Evolutionary conservation across 1,140 invertebrate species (phyloP), one percentile per base, ranked within the genome.

Genomic region (Cherax quadricarinatus): DNA sequence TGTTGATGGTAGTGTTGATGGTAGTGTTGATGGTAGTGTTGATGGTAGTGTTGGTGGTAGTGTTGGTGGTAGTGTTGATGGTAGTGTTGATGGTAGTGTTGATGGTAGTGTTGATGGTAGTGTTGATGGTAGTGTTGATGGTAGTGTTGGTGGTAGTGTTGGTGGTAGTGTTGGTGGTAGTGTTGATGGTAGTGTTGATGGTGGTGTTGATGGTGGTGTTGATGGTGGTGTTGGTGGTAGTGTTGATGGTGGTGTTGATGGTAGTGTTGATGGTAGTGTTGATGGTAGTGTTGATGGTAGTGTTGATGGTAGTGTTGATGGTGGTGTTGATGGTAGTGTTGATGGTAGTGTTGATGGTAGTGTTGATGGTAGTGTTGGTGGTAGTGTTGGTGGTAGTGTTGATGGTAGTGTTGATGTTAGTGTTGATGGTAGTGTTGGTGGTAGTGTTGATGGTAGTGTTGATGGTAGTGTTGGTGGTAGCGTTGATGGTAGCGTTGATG

Each of bases 281-380:
- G 41, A 51, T 80, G 79, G 41, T n/a, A n/a, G n/a, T n/a, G n/a
- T n/a, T 80, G 79, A 51, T 30, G 79, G n/a, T 80, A 51, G 79
- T 80, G 79, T 24, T 18, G 75, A n/a, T n/a, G 21, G 75, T 5
- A 41, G 21, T 21, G 79, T 9, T 6, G 73, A 5, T 78, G 21
- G 41, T 49, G 79, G 41, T n/a, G n/a, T n/a, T n/a, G n/a, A n/a
- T 18, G 48, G n/a, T 24, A 49, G 79, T 49, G 79, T 49, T 12
- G 79, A n/a, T 30, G 79, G 53, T 80, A 80, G 53, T 41, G 53
- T 18, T 41, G 21, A 48, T 80, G 79, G n/a, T n/a, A n/a, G n/a
- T n/a, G n/a, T n/a, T n/a, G n/a, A n/a, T n/a, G n/a, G n/a, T n/a
- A n/a, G n/a, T n/a, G 30, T 0, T 41, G 30, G 2, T 41, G 30